A percentile compares a stretch with the other conserved stretches of the same genome.
Evolutionary conservation across 2,888 invertebrate genomes (phyloP).

Genomic region (Epistrophe eligans): DNA sequence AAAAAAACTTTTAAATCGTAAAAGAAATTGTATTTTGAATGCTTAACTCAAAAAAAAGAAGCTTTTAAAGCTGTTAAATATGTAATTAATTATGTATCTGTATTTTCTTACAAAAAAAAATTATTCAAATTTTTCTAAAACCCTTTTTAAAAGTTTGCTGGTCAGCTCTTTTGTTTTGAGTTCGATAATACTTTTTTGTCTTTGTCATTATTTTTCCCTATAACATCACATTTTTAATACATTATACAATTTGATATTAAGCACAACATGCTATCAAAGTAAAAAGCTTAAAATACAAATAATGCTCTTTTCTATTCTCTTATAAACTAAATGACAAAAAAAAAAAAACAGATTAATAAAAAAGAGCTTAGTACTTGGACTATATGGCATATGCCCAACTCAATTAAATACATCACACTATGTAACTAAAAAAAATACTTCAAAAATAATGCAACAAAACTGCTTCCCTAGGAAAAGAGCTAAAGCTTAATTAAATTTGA

Average conservation of each 20-base stretch:
- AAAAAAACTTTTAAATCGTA: neutral
- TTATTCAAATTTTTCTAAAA: neutral
- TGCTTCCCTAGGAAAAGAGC: conserved; percentile 66
- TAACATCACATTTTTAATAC: conserved; percentile 18
- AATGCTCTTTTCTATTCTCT: conserved; percentile 23
- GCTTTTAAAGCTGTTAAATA: neutral
- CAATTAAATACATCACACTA: conserved; percentile 31
- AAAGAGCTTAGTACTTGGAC: neutral
- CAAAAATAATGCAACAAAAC: conserved; percentile 40
- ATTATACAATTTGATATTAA: conserved; percentile 2
- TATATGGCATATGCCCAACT: neutral
- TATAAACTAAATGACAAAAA: neutral
- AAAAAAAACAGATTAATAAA: neutral
- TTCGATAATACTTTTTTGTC: neutral
- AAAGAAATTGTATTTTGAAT: conserved; percentile 8
- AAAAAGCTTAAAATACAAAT: conserved; percentile 2
- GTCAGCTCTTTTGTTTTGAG: conserved; percentile 8
- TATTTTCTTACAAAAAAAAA: neutral
- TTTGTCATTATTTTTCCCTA: neutral
- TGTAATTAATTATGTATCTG: neutral
- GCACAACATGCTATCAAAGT: conserved; percentile 14
- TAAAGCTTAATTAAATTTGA: conserved; percentile 51
- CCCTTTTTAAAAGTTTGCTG: neutral
- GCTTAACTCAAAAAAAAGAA: conserved; percentile 9
- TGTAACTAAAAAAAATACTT: conserved; percentile 18